A percentile compares a stretch with the other conserved stretches of the same genome.
Evolutionary conservation across 2,888 invertebrate species (phyloP).

Genomic region (Erebia aethiops): DNA sequence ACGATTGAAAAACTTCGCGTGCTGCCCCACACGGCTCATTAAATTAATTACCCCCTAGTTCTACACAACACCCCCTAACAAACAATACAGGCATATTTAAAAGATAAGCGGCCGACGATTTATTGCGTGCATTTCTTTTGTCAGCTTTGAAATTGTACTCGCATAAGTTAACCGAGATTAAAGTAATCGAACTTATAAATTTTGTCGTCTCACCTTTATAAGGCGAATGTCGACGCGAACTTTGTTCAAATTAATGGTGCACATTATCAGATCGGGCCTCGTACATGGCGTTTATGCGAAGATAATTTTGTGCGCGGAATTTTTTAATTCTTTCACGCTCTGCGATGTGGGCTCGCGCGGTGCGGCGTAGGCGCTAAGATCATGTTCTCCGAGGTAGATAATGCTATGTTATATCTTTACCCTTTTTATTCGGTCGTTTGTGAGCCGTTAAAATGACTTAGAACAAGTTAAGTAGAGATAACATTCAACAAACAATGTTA

Average conservation of each 20-base stretch:
- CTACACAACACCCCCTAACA: constrained; percentile 68
- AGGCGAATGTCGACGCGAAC: constrained; percentile 81
- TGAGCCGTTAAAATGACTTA: constrained; percentile 26
- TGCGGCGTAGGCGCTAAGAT: constrained; percentile 50
- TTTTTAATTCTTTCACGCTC: constrained; percentile 66
- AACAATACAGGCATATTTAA: constrained; percentile 76
- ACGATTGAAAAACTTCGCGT: constrained; percentile 74
- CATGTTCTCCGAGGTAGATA: constrained; percentile 38
- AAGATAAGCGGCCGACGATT: constrained; percentile 76
- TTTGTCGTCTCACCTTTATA: constrained; percentile 83
- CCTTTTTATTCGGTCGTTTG: constrained; percentile 28
- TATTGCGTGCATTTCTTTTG: constrained; percentile 83
- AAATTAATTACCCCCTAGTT: constrained; percentile 79
- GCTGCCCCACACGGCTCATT: constrained; percentile 69
- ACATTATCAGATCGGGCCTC: constrained; percentile 80
- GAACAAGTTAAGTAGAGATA: constrained; percentile 5
- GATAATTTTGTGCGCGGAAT: constrained; percentile 78
- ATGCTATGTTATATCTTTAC: constrained; percentile 27
- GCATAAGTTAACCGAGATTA: constrained; percentile 83
- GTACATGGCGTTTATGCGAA: constrained; percentile 82
- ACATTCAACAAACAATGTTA: not conserved
- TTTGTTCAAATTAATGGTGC: constrained; percentile 81
- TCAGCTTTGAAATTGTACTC: constrained; percentile 83
- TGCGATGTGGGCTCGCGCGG: constrained; percentile 49
- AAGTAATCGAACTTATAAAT: constrained; percentile 84